Conservation (phyloP, 2,113 vertebrate genomes). For the Bos taurus region ARS-UCD2.0 NC_037349.1:19054001-19054500, state of each 20-base stretch:
- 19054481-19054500: not conserved
- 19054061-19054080: not conserved
- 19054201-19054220: not conserved
- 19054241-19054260: not conserved
- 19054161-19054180: not conserved
- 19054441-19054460: constrained; percentile 57
- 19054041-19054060: not conserved
- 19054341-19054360: not conserved
- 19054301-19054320: not conserved
- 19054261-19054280: not conserved
- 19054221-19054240: not conserved
- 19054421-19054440: constrained; percentile 54
- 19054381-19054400: not conserved
- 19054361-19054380: constrained; percentile 21
- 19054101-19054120: not conserved
- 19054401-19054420: not conserved
- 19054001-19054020: rapidly evolving
- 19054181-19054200: not conserved
- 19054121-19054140: not conserved
- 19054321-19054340: not conserved
- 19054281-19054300: not conserved
- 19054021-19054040: not conserved
- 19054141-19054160: not conserved
- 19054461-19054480: constrained; percentile 20
- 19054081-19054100: not conserved